Conservation (phyloP, 2,888 invertebrate genomes). For the Eubasilissa splendida region DNA sequence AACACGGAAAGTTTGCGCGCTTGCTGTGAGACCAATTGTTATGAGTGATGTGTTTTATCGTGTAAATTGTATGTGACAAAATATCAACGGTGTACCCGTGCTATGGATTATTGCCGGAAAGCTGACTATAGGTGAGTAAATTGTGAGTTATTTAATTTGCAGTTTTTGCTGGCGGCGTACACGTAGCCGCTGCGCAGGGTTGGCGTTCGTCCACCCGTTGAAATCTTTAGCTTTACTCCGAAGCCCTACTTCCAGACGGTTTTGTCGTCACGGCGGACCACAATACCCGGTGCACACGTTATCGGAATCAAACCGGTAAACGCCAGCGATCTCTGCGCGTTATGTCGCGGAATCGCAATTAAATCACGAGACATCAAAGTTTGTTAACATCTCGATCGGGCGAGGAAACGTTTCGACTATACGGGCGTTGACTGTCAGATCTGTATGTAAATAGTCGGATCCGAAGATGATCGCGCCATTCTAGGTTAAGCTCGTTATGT, state of each 20-base stretch:
- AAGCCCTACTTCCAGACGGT: not conserved
- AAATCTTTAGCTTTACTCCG: constrained; percentile 28
- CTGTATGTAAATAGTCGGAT: not conserved
- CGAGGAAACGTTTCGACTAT: not conserved
- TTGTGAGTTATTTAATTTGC: constrained; percentile 43
- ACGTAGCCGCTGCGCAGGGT: constrained; percentile 44
- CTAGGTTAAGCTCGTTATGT: not conserved
- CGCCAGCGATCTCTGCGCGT: constrained; percentile 1
- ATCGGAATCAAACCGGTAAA: constrained; percentile 17
- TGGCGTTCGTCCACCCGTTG: constrained; percentile 48
- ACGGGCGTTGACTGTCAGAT: not conserved
- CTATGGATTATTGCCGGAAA: constrained; percentile 50
- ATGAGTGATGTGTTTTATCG: constrained; percentile 41
- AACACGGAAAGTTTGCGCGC: constrained; percentile 36
- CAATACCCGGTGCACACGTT: not conserved
- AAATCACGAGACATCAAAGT: not conserved
- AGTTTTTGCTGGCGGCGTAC: constrained; percentile 37
- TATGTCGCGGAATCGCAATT: constrained; percentile 14
- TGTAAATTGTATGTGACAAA: constrained; percentile 43
- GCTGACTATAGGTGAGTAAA: constrained; percentile 41
- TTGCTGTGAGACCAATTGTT: constrained; percentile 45
- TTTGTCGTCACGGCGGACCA: not conserved
- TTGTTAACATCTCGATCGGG: not conserved
- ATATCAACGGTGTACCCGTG: constrained; percentile 38
- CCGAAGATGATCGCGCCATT: not conserved